Conservation (phyloP, 37 sponge, comb jelly and placozoan species). For the Aphrocallistes beatrix region DNA sequence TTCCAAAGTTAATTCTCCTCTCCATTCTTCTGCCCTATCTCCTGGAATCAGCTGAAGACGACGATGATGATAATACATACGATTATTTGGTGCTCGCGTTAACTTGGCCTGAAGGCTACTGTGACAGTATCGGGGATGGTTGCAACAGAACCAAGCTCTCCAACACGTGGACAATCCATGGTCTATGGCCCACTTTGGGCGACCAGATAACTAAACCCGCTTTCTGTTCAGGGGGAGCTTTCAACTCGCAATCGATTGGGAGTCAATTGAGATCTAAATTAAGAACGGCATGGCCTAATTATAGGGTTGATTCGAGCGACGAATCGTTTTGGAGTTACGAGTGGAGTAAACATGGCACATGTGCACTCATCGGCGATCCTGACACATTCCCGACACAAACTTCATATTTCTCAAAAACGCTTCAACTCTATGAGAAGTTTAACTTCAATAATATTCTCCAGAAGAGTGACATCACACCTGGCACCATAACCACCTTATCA, state of each 20-base stretch:
- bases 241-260: background rate
- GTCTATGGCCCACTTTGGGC: background rate
- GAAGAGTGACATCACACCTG: background rate
- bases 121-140: background rate
- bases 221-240: background rate
- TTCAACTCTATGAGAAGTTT: background rate
- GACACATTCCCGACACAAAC: background rate
- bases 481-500: background rate
- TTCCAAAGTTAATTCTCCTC: too few relatives aligned
- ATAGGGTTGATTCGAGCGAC: background rate
- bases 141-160: background rate
- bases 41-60: background rate
- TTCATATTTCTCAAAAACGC: background rate
- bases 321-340: background rate
- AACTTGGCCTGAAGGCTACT: background rate
- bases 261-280: background rate
- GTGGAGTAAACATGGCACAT: constrained; percentile 4
- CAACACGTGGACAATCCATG: background rate
- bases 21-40: too few relatives aligned
- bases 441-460: background rate
- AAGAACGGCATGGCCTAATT: background rate
- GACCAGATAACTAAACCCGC: background rate
- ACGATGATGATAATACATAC: background rate
- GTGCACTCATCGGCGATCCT: background rate
- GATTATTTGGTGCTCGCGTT: background rate